phyloP scores from a whole-genome alignment of 2,888 invertebrate species.

The Lordiphosa andalusiaca region DNA sequence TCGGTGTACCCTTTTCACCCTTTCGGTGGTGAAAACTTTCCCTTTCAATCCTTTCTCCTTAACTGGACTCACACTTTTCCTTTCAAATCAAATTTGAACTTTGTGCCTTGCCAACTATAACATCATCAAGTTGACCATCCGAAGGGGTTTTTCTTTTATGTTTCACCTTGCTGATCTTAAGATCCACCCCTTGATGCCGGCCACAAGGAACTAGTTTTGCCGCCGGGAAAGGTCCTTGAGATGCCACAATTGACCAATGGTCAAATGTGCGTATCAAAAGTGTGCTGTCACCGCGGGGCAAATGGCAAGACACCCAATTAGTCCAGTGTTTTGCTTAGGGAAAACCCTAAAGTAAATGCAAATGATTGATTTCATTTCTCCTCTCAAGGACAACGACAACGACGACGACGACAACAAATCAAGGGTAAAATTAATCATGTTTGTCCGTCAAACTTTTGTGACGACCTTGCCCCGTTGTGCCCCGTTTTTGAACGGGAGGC shows the following conservation, averaged over 20 bases:
- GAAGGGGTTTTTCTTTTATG: slow-evolving; percentile 28
- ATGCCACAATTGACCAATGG: slow-evolving; percentile 47
- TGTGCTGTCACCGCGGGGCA: slow-evolving; percentile 40
- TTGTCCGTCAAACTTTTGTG: slow-evolving; percentile 33
- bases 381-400: slow-evolving; percentile 26
- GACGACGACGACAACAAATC: slow-evolving; percentile 41
- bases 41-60: neutral
- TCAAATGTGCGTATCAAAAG: slow-evolving; percentile 49
- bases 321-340: slow-evolving; percentile 17
- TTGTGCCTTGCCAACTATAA: slow-evolving; percentile 27
- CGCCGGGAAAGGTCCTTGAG: slow-evolving; percentile 28
- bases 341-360: slow-evolving; percentile 35
- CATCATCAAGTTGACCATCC: slow-evolving; percentile 48
- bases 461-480: slow-evolving; percentile 20
- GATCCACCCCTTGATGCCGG: slow-evolving; percentile 38
- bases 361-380: slow-evolving; percentile 58
- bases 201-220: slow-evolving; percentile 39
- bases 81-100: slow-evolving; percentile 58
- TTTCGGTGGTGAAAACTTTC: neutral
- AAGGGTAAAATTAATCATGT: slow-evolving; percentile 60
- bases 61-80: slow-evolving; percentile 20
- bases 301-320: slow-evolving; percentile 70
- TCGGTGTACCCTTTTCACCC: no score
- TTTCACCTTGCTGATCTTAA: slow-evolving; percentile 7
- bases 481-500: neutral